These are phyloP conservation scores for Callithrix jacchus DNA, from an alignment of 2,113 vertebrate genomes.

Conservation along the genomic window DNA sequence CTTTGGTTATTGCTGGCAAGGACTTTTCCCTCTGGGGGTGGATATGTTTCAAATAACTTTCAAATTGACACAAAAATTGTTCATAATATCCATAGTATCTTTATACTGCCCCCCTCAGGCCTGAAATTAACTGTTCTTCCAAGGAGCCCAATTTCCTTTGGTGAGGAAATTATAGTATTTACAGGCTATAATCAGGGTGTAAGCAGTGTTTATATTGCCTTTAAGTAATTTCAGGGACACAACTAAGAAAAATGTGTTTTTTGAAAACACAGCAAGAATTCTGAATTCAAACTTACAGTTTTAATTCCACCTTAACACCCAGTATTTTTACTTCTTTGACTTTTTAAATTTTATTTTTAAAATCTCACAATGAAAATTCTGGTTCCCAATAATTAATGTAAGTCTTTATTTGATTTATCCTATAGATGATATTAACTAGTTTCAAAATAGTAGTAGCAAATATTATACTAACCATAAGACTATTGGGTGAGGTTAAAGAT, in stretches of 20 bases:
- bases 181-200: background rate
- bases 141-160: background rate
- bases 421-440: background rate
- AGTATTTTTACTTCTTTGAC: background rate
- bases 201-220: background rate
- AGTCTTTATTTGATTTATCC: background rate
- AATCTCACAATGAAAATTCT: background rate
- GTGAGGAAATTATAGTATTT: background rate
- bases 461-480: background rate
- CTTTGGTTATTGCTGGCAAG: background rate
- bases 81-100: background rate
- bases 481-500: background rate
- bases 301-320: background rate
- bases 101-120: background rate
- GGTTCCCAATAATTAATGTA: background rate
- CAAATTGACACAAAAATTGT: background rate
- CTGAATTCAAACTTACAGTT: background rate
- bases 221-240: background rate
- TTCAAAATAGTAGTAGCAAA: background rate
- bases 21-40: background rate
- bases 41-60: background rate
- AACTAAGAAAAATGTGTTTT: background rate
- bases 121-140: background rate
- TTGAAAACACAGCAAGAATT: background rate
- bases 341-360: background rate